A percentile compares a stretch with the other conserved stretches of the same genome.
These are phyloP conservation scores for Tringa solitaria DNA, from an alignment of 2,113 vertebrate genomes.

Conservation along the genomic window DNA sequence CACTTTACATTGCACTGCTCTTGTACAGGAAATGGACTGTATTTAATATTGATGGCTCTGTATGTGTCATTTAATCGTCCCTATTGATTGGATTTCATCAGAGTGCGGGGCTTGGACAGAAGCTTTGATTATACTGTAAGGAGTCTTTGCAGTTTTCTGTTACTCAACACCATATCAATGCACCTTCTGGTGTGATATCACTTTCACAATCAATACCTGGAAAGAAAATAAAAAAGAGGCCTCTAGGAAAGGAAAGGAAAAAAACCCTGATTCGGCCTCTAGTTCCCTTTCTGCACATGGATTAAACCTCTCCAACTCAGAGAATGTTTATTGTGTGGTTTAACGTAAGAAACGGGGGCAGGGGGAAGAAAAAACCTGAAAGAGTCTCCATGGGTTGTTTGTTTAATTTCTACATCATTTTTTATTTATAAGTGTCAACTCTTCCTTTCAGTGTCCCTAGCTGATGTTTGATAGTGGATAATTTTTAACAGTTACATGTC, in stretches of 20 bases:
- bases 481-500: constrained; percentile 68
- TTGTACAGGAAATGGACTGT: constrained; percentile 83
- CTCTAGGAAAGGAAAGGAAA: constrained; percentile 75
- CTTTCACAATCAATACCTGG: constrained; percentile 88
- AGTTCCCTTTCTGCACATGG: constrained; percentile 62
- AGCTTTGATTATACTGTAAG: constrained; percentile 87
- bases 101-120: constrained; percentile 81
- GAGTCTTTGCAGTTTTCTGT: constrained; percentile 82
- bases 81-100: constrained; percentile 88
- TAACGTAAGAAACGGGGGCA: not conserved
- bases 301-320: constrained; percentile 70
- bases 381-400: constrained; percentile 64
- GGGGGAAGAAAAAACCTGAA: not conserved
- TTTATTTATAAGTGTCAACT: constrained; percentile 72
- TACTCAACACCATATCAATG: constrained; percentile 79
- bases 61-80: constrained; percentile 93
- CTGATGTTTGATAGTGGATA: constrained; percentile 61
- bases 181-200: constrained; percentile 89
- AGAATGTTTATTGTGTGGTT: constrained; percentile 68
- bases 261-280: not conserved
- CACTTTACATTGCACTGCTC: constrained; percentile 52
- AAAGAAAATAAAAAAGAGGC: constrained; percentile 74
- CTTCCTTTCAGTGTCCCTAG: constrained; percentile 39
- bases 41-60: constrained; percentile 90
- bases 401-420: constrained; percentile 75